Conservation (phyloP, 2,888 invertebrate genomes). For the Heliothis peltigera region DNA sequence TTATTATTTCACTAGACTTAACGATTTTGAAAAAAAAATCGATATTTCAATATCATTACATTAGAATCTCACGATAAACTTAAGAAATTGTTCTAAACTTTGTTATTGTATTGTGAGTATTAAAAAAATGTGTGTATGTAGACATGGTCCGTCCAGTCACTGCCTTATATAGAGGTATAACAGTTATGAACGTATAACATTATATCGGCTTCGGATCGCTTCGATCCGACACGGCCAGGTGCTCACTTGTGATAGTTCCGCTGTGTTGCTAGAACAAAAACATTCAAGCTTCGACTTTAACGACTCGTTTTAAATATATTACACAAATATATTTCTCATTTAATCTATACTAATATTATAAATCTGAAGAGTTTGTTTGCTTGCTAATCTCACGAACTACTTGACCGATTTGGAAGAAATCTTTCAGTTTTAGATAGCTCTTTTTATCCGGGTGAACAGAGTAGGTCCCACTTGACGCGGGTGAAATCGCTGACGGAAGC, state of each 20-base stretch:
- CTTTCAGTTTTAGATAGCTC: too few relatives aligned
- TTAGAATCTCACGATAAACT: slow-evolving; percentile 55
- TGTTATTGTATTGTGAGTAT: slow-evolving; percentile 11
- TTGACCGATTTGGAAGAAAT: too few relatives aligned
- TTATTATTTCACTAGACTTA: too few relatives aligned
- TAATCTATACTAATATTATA: too few relatives aligned
- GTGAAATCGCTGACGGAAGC: too few relatives aligned
- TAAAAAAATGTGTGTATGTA: slow-evolving; percentile 2
- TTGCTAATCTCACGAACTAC: too few relatives aligned
- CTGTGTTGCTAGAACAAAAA: slow-evolving; percentile 51
- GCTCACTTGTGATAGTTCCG: slow-evolving; percentile 61
- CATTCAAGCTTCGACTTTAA: slow-evolving; percentile 33
- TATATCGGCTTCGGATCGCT: slow-evolving; percentile 19
- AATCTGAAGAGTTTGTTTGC: too few relatives aligned
- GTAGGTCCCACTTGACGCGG: too few relatives aligned
- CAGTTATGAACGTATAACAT: slow-evolving; percentile 7
- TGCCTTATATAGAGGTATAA: slow-evolving; percentile 49
- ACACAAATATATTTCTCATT: slow-evolving; percentile 36
- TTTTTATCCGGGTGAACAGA: too few relatives aligned
- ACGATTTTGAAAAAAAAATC: slow-evolving; percentile 3
- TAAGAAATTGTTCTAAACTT: slow-evolving; percentile 21
- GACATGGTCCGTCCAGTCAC: slow-evolving; percentile 67
- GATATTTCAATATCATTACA: slow-evolving; percentile 47
- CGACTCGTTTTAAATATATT: slow-evolving; percentile 41
- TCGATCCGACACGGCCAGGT: slow-evolving; percentile 44